Base-by-base conservation (phyloP, 2,113 vertebrate species). In the Caranx ignobilis region DNA sequence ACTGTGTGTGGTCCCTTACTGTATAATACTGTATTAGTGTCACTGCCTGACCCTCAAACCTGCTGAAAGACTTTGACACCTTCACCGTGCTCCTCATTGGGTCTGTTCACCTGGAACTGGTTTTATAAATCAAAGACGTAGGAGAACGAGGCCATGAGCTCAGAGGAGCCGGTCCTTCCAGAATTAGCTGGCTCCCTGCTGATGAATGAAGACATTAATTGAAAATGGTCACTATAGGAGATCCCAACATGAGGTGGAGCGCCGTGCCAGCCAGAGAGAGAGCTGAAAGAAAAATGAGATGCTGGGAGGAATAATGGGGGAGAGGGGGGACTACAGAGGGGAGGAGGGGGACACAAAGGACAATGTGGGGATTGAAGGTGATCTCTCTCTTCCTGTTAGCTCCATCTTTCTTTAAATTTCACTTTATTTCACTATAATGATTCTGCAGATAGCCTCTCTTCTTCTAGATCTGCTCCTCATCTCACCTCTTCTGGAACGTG, bases 171-270 rank as follows among this genome's bases (percentile, higher is more conserved):
- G 34, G 11, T 67, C 62, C 68, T 31, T 85, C 88, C 75, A 87
- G 74, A 86, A 79, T 88, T 90, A 87, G 80, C 37, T 67, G 39
- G 60, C 45, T 69, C 72, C 45, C 54, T 19, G 56, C 75, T 80
- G 88, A 92, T 90, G 85, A 92, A 91, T 89, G 87, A 87, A 87
- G 88, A 87, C 86, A 81, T 91, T 90, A 92, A 89, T 87, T 90
- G 85, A 91, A 89, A 87, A 91, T 80, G 85, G 79, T 86, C 85
- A 77, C 85, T 81, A 76, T 82, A 87, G 88, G 91, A 87, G 91
- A 79, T 82, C 88, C 70, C 81, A 66, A 74, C 81, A 74, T 86
- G 86, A 81, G 78, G 73, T 83, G 2, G 64, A 66, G 87, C 81
- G 82, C 84, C 70, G 77, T 70, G 75, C 57, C 72, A 62, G 70